phyloP scores from a whole-genome alignment of 2,797 vertebrate species.

The Paguma larvata region DNA sequence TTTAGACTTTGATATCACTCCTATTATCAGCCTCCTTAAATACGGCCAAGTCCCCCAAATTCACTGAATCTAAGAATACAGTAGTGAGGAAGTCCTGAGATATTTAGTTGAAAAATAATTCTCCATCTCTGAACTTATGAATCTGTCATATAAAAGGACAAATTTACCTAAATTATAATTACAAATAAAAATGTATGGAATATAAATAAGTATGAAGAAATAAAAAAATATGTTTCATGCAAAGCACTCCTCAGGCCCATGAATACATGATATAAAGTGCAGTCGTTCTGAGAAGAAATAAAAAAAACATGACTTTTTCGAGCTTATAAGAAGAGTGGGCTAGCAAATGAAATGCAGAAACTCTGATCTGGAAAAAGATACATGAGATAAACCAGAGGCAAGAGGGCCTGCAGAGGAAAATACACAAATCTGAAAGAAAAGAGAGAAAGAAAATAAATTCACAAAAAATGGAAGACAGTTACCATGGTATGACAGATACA shows the following conservation, averaged over 20 bases:
- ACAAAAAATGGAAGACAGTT: background rate
- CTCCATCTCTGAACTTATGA: background rate
- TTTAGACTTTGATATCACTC: slow-evolving; percentile 8
- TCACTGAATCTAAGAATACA: background rate
- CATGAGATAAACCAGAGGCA: background rate
- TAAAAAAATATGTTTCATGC: background rate
- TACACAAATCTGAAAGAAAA: background rate
- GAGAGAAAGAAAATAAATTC: background rate
- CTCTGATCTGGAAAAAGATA: background rate
- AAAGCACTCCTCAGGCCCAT: background rate
- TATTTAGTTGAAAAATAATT: background rate
- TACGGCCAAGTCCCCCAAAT: background rate
- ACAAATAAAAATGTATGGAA: background rate
- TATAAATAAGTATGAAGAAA: background rate
- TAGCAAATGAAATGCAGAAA: background rate
- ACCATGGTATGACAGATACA: background rate
- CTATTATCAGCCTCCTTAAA: background rate
- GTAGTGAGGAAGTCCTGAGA: background rate
- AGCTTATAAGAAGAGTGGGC: background rate
- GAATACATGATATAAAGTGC: background rate
- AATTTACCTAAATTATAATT: background rate
- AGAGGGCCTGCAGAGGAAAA: background rate
- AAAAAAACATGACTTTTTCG: background rate
- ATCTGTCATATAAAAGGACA: background rate
- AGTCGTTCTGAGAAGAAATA: background rate